Base-by-base conservation (phyloP, 1,140 invertebrate species). In the Caenorhabditis briggsae region DNA sequence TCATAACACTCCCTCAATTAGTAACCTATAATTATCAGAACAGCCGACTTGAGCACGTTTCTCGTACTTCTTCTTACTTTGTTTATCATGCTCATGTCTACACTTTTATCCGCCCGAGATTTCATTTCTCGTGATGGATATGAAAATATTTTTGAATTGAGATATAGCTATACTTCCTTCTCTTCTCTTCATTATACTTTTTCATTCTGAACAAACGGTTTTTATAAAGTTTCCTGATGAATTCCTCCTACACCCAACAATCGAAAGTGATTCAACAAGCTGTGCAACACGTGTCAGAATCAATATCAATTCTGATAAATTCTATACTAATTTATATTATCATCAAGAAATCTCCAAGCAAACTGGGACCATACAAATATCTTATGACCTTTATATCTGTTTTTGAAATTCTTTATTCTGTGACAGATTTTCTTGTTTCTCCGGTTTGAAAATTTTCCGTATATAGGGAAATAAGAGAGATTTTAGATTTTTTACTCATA, bases 331-430 rank as follows among this genome's bases (percentile, higher is more conserved):
- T 64, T 14, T 33, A 8, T 33, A 8, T 64, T 7, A 64, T 64
- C n/a, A 12, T 64, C 5, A 33, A 33, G 5, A 64, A 64, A 33
- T 64, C 59, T 25, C 59, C 59, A 25, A 33, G n/a, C 12, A 64
- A 64, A 11, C 33, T 64, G 23, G 59, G 59, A 58, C 56, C 56
- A 9, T 58, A 58, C n/a, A 58, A 58, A 20, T 58, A 58, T 58
- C n/a, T 58, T 5, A 64, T 64, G 59, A 64, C 33, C 5, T 64
- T 33, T 14, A 64, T 64, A 33, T 64, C 59, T 9, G 25, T 33
- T 33, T 64, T 64, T 33, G 59, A 64, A 64, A 64, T 64, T 1
- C 59, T 64, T 64, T 64, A 64, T 64, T 64, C 59, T 2, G 12
- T 64, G 25, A 23, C 16, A 2, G 59, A 64, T 25, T 64, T 64